Evolutionary conservation across 23 tunicate species (phyloP), one percentile per base, ranked within the genome.

Genomic region (Halocynthia aurantium): DNA sequence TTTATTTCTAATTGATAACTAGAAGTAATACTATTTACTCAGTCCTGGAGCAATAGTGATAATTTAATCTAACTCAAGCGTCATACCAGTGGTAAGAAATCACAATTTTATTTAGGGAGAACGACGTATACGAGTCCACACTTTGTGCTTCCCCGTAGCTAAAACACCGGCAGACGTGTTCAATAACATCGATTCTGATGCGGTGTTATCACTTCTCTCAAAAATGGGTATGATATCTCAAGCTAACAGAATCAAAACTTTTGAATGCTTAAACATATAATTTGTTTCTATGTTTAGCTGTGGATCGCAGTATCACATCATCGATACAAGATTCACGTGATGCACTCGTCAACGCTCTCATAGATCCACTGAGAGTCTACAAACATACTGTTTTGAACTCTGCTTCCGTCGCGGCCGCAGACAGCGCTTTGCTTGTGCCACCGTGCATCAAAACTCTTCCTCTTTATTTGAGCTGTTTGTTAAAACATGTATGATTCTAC

Each of bases 61-160:
- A 31, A 31, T 31, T 31, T 31, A 31, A 31, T 31, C 44, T 31
- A 31, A 31, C 44, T 31, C 4, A 4, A 31, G 44, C 44, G 4
- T 31, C 44, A 31, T 31, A 31, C 44, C 44, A 4, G 44, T 31
- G 44, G 44, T 31, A 31, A 31, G 44, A 1, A 31, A 31, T 31
- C 44, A 31, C 44, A 31, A 15, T 15, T 56, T 75, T 57, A 8
- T 70, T 52, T 77, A 86, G 92, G 99, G 99, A 13, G 99, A 96
- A 52, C 78, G 99, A 6, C 85, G 96, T 11, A 96, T 96, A 31
- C 88, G 99, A 1, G 96, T 96, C 5, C 99, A 96, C 81, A 96
- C 96, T 15, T 71, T 96, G 89, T 84, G 91, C 54, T 22, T 89
- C 40, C 99, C 99, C 2, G 85, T 89, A 19, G 88, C 70, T 21